These are phyloP conservation scores for Proterorhinus semilunaris DNA, from an alignment of 2,113 vertebrate species.

Conservation along the genomic window DNA sequence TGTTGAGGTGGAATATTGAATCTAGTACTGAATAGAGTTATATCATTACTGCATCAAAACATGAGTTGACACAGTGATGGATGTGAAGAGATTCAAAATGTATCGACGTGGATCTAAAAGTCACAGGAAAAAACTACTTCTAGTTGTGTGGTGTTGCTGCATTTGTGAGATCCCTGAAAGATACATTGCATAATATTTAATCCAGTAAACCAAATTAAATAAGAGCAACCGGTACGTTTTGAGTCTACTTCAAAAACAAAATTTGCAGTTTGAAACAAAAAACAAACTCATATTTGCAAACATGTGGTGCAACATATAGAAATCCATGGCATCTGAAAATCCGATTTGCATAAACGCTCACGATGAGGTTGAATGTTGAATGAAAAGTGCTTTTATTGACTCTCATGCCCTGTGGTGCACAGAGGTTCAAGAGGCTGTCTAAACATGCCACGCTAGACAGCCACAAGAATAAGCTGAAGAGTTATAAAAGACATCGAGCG, in stretches of 20 bases:
- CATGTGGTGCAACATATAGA: neutral
- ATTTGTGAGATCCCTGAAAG: too few relatives aligned
- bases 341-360: neutral
- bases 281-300: too few relatives aligned
- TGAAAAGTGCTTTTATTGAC: conserved; percentile 24
- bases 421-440: conserved; percentile 55
- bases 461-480: conserved; percentile 48
- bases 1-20: conserved; percentile 19
- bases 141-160: too few relatives aligned
- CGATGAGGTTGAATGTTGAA: conserved; percentile 14
- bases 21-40: conserved; percentile 10
- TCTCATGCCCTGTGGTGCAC: conserved; percentile 14
- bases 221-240: too few relatives aligned
- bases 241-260: too few relatives aligned
- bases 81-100: too few relatives aligned
- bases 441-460: conserved; percentile 42
- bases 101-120: too few relatives aligned
- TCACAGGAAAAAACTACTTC: too few relatives aligned
- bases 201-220: too few relatives aligned
- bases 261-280: too few relatives aligned
- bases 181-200: too few relatives aligned
- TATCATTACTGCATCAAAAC: neutral
- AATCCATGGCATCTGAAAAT: neutral
- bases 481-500: conserved; percentile 57
- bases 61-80: too few relatives aligned